phyloP scores from a whole-genome alignment of 2,888 invertebrate species.

The Drosophila multiciliata region DNA sequence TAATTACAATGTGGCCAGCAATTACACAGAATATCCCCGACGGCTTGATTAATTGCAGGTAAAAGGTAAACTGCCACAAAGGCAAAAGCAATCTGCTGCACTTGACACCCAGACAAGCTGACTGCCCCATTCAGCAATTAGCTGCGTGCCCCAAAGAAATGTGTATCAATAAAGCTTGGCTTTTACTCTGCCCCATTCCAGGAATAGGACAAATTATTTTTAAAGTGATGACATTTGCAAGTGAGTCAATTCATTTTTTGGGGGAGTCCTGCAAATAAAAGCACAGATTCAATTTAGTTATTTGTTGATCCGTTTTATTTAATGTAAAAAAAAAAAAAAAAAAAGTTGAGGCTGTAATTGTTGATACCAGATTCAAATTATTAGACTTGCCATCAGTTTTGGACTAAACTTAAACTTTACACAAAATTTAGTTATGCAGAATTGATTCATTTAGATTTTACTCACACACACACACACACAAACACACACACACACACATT shows the following conservation, averaged over 20 bases:
- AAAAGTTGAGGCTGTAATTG: neutral
- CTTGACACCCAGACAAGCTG: conserved; percentile 37
- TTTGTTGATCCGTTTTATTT: neutral
- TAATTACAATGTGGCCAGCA: conserved; percentile 56
- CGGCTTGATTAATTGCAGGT: conserved; percentile 61
- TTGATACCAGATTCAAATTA: conserved; percentile 12
- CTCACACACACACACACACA: conserved; percentile 1
- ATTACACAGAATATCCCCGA: conserved; percentile 58
- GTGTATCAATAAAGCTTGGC: conserved; percentile 14
- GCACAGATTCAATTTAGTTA: neutral
- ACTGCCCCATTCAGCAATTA: neutral
- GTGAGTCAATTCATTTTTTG: neutral
- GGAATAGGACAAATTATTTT: conserved; percentile 14
- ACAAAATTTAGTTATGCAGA: conserved; percentile 26
- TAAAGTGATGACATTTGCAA: conserved; percentile 15
- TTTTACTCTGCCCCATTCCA: neutral
- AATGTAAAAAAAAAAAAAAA: too few relatives aligned
- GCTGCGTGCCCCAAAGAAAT: conserved; percentile 18
- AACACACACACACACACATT: neutral
- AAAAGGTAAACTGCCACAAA: conserved; percentile 40
- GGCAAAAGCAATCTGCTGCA: conserved; percentile 35
- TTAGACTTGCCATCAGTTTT: conserved; percentile 13
- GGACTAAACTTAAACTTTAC: conserved; percentile 18
- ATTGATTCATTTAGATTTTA: conserved; percentile 48
- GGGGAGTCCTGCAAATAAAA: neutral